These are phyloP conservation scores for Phrixothrix hirtus DNA, from an alignment of 2,888 invertebrate genomes.

Conservation along the genomic window DNA sequence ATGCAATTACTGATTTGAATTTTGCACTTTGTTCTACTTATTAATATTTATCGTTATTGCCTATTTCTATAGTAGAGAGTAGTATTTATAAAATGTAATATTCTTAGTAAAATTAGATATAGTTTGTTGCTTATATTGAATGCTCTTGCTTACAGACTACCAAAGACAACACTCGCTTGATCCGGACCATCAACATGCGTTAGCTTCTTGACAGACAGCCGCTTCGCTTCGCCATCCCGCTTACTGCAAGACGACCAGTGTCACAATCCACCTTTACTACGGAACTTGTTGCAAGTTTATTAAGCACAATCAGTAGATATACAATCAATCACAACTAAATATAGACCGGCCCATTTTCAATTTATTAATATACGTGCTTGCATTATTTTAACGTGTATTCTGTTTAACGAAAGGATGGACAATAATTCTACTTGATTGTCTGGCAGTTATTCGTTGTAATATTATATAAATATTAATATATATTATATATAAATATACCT, in stretches of 20 bases:
- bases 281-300: constrained; percentile 28
- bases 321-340: no score
- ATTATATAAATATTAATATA: no score
- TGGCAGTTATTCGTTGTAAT: no score
- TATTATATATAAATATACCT: constrained; percentile 7
- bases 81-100: constrained; percentile 6
- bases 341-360: no score
- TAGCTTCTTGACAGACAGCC: constrained; percentile 51
- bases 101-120: constrained; percentile 12
- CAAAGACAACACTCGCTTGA: constrained; percentile 45
- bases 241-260: constrained; percentile 45
- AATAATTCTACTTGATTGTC: constrained; percentile 50
- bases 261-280: constrained; percentile 29
- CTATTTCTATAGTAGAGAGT: constrained; percentile 1
- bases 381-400: constrained; percentile 27
- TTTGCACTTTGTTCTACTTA: constrained; percentile 7
- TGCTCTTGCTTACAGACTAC: constrained; percentile 39
- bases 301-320: constrained; percentile 22
- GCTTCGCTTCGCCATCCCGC: constrained; percentile 56
- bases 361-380: constrained; percentile 25
- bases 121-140: constrained; percentile 16
- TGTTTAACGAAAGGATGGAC: constrained; percentile 44
- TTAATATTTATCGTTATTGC: constrained; percentile 17
- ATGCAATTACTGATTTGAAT: constrained; percentile 29
- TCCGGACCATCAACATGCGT: constrained; percentile 50